phyloP scores from a whole-genome alignment of 2,797 vertebrate species.

The Prionace glauca region DNA sequence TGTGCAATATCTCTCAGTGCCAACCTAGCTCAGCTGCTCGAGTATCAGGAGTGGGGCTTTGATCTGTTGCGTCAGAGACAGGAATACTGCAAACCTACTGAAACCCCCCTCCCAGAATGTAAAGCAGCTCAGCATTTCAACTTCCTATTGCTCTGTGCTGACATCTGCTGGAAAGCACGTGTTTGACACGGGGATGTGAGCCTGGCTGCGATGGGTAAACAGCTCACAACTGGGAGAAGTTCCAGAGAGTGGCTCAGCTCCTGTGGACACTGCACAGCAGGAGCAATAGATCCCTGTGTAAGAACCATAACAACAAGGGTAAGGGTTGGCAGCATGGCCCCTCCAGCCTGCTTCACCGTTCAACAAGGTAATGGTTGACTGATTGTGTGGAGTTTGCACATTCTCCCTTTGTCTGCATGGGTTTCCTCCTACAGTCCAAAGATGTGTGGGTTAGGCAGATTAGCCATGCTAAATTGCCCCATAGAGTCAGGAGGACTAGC shows the following conservation, averaged over 20 bases:
- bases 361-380: not conserved
- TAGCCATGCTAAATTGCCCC: too few relatives aligned
- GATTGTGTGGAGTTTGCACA: too few relatives aligned
- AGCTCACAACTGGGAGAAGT: not conserved
- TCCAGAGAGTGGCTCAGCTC: not conserved
- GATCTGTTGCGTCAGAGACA: not conserved
- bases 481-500: too few relatives aligned
- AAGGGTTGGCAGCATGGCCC: not conserved
- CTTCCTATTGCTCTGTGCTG: not conserved
- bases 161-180: not conserved
- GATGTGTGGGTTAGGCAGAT: too few relatives aligned
- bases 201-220: not conserved
- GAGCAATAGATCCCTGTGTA: not conserved
- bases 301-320: not conserved
- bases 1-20: not conserved
- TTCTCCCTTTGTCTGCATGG: too few relatives aligned
- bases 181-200: not conserved
- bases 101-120: not conserved
- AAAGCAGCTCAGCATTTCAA: not conserved
- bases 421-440: too few relatives aligned
- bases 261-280: not conserved
- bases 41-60: not conserved
- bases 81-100: not conserved
- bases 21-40: not conserved
- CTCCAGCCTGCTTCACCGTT: not conserved